Base-by-base conservation (phyloP, 1,140 invertebrate genomes). In the Zaprionus nigranus region DNA sequence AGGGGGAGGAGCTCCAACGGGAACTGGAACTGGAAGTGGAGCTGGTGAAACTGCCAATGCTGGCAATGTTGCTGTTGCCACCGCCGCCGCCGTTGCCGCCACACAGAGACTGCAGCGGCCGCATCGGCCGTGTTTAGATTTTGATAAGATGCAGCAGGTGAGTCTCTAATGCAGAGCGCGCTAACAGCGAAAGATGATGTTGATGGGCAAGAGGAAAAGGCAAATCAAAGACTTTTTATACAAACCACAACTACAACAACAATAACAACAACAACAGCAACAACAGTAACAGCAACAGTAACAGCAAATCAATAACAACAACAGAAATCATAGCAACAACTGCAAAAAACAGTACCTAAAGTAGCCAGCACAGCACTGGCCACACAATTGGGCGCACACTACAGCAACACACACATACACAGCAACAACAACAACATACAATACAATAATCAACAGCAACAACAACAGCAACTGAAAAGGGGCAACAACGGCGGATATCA, bases 121-220 rank as follows among this genome's bases (percentile, higher is more conserved):
- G 73, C 96, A 96, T 88, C 95, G 97, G 92, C 97, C 97, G 76
- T 97, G 97, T 93, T 95, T 98, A 90, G 97, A 98, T 94, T 98
- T 98, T 93, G 97, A 98, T 94, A 98, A 98, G 95, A 98, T 98
- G 97, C 97, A 98, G 94, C 92, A 92, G 79, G 92, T 92, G 78
- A 92, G 87, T 82, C 88, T 92, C 81, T 92, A 92, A 92, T 92
- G 84, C 81, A 90, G 86, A 84, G 83, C 73, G 66, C 70, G 78
- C 70, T 85, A 85, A 81, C 61, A 75, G 75, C 75, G 54, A 61
- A 26, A 26, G 24, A 30, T 58, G 54, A 70, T 43, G 5, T 15
- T 13, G 4, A 43, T 40, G 36, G 38, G 15, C 54, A 46, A 73
- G 57, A 67, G 69, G 28, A 51, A 79, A 87, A 70, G 84, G 84